Conservation (phyloP, 2,797 vertebrate species). For the Phaenicophaeus curvirostris region DNA sequence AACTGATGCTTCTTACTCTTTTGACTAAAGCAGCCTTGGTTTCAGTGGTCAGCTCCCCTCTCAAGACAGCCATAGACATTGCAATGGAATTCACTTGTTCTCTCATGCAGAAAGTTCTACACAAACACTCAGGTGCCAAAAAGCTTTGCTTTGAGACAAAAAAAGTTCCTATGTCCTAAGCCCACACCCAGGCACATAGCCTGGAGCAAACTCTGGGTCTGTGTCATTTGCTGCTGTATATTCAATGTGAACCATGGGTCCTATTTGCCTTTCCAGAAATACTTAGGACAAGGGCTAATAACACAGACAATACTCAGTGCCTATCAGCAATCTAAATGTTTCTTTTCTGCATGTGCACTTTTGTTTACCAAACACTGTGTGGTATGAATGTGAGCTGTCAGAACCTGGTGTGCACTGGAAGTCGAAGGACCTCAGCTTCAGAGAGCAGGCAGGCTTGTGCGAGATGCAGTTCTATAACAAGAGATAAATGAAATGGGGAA, state of each 20-base stretch:
- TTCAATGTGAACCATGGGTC: conserved; percentile 26
- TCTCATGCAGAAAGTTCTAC: background rate
- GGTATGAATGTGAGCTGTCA: conserved; percentile 52
- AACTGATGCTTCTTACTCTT: background rate
- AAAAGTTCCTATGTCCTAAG: background rate
- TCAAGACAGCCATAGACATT: background rate
- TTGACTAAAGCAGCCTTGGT: background rate
- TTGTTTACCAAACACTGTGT: conserved; percentile 72
- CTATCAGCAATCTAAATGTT: conserved; percentile 47
- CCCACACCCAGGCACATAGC: background rate
- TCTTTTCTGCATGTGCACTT: conserved; percentile 74
- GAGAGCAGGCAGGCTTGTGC: conserved; percentile 9
- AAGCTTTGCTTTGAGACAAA: conserved; percentile 18
- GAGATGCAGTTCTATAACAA: background rate
- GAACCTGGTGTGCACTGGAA: conserved; percentile 60
- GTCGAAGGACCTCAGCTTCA: background rate
- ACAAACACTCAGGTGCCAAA: conserved; percentile 15
- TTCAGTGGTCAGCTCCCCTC: background rate
- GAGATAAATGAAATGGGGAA: background rate
- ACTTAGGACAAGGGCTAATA: conserved; percentile 56
- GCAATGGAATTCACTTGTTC: background rate
- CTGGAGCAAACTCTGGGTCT: background rate
- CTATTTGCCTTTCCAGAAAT: background rate
- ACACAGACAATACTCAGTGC: conserved; percentile 57
- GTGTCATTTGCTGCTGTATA: conserved; percentile 40